phyloP scores from a whole-genome alignment of 1,140 invertebrate genomes.

The Diorhabda sublineata region DNA sequence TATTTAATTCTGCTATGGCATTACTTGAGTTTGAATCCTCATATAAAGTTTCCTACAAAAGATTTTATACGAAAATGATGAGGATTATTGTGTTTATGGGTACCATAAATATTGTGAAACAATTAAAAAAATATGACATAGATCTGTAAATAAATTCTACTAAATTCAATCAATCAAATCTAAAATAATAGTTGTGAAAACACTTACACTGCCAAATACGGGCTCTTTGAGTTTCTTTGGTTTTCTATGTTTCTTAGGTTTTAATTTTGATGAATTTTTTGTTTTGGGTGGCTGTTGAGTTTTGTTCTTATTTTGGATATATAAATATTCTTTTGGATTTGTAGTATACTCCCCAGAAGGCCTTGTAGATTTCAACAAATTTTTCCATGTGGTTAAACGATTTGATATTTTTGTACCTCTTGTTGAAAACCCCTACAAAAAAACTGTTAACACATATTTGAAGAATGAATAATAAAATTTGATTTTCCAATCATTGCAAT shows the following conservation, averaged over 20 bases:
- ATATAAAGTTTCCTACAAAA: constrained; percentile 29
- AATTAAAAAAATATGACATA: not conserved
- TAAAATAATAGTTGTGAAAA: not conserved
- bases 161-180: not conserved
- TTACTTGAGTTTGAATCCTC: constrained; percentile 42
- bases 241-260: not conserved
- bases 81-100: not conserved
- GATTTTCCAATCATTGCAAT: too few species aligned
- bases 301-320: not conserved
- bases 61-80: not conserved
- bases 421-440: not conserved
- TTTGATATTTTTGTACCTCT: not conserved
- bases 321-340: not conserved
- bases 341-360: not conserved
- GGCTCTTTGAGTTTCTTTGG: not conserved
- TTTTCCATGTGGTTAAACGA: not conserved
- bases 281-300: not conserved
- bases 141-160: not conserved
- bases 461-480: too few species aligned
- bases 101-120: not conserved
- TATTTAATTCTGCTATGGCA: constrained; percentile 7
- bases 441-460: not conserved
- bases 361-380: not conserved
- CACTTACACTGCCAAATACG: not conserved
- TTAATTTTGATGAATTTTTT: not conserved